Conservation (phyloP, 1,140 invertebrate genomes). For the Brachionus rubens region DNA sequence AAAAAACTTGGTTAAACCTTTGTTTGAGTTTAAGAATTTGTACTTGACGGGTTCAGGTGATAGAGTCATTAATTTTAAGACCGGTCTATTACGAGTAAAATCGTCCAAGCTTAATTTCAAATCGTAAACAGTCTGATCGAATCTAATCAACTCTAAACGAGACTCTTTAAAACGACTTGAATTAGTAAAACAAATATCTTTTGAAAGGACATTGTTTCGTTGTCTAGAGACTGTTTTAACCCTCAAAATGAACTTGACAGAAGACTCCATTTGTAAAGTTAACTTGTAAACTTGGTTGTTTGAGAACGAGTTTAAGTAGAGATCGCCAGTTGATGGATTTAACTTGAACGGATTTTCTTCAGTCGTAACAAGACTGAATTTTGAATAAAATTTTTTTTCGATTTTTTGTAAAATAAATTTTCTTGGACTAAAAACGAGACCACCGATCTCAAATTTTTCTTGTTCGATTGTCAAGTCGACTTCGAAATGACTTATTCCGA, state of each 20-base stretch:
- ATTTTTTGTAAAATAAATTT: not conserved
- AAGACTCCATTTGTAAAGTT: not conserved
- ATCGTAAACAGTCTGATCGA: not conserved
- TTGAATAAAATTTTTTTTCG: not conserved
- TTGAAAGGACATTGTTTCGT: no score
- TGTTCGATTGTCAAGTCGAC: not conserved
- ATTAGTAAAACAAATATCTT: not conserved
- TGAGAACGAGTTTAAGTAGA: not conserved
- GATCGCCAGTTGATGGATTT: not conserved
- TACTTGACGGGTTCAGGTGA: not conserved
- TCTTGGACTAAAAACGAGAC: not conserved
- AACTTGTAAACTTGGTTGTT: not conserved
- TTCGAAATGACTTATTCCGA: not conserved
- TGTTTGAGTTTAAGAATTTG: not conserved
- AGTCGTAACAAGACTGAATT: not conserved
- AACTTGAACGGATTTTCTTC: not conserved
- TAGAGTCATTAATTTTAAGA: not conserved
- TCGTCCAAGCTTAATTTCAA: not conserved
- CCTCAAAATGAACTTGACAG: not conserved
- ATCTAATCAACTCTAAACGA: not conserved
- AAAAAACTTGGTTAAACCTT: conserved; percentile 18
- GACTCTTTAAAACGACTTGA: not conserved
- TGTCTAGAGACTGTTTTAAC: not conserved
- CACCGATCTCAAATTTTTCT: not conserved
- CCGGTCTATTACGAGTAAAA: not conserved